Evolutionary conservation across 2,113 vertebrate species (phyloP), one percentile per base, ranked within the genome.

Genomic region (Bagarius yarrelli): DNA sequence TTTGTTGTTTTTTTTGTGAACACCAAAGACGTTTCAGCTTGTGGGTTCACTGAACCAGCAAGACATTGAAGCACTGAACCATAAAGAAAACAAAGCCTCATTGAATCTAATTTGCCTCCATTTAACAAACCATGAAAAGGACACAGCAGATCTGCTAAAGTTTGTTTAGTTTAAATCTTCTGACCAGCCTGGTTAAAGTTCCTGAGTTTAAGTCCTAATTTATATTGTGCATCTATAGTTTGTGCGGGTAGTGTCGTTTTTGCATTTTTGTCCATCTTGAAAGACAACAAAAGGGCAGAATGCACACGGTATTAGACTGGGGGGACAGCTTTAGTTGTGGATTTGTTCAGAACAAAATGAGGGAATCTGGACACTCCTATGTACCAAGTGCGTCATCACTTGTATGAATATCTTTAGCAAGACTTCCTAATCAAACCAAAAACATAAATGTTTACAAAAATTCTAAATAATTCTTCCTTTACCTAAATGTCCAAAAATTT

Each of bases 81-180:
- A 52, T 40, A 27, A 50, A 50, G n/a, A 71, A 30, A 71, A 71
- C 36, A 47, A 69, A 50, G 67, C 44, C 18, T 71, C 67, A 71
- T 71, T 50, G 67, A 13, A 71, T 52, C n/a, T 40, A 71, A 71
- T 71, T 71, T 18, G 40, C n/a, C 67, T 71, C 36, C 36, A 69
- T 69, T 44, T 47, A 44, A 50, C 14, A 71, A 71, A 71, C 44
- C 66, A 25, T 69, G 36, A 47, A 69, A 50, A 71, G 67, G 67
- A 50, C 40, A 71, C 40, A 25, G 67, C 23, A 30, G 25, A 61
- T 30, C 59, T 25, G 5, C 64, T 67, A 3, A 36, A 66, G 34
- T 67, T 69, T n/a, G 36, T 40, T 40, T 40, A 4, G 3, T 40
- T 40, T 40, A 18, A 14, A 50, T 18, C 15, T 4, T 71, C 2